Evolutionary conservation across 2,797 vertebrate genomes (phyloP).

Genomic region (Pagetopsis macropterus): DNA sequence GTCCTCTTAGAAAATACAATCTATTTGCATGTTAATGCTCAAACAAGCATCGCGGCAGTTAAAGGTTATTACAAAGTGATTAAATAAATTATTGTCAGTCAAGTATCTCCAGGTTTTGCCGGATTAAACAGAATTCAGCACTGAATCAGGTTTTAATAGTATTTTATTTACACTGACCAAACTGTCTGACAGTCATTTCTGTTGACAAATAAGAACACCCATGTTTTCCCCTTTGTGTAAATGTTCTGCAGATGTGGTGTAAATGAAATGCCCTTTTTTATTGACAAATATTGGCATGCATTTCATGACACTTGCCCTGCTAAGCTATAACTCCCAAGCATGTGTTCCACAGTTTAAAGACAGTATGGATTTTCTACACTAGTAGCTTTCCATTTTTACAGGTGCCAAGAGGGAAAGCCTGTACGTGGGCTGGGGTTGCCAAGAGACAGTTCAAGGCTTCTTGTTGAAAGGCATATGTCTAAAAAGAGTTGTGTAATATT

Average conservation of each 20-base stretch:
- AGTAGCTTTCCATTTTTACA: slow-evolving; percentile 25
- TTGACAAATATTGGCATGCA: neutral
- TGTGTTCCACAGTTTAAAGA: slow-evolving; percentile 34
- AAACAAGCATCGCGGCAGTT: slow-evolving; percentile 23
- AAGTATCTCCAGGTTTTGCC: slow-evolving; percentile 43
- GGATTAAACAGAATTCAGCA: slow-evolving; percentile 44
- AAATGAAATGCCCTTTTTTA: slow-evolving; percentile 9
- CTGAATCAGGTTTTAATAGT: slow-evolving; percentile 2
- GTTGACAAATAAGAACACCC: neutral
- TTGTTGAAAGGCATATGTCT: slow-evolving; percentile 7
- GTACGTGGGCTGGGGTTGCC: slow-evolving; percentile 42
- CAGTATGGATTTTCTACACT: slow-evolving; percentile 41
- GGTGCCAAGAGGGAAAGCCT: slow-evolving; percentile 24
- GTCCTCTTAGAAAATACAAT: slow-evolving; percentile 35
- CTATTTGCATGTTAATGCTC: slow-evolving; percentile 21
- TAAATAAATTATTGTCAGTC: slow-evolving; percentile 30
- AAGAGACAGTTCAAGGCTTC: slow-evolving; percentile 20
- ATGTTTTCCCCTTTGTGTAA: neutral
- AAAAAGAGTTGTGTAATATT: neutral
- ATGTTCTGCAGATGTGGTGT: neutral
- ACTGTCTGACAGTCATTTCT: neutral
- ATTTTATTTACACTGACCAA: slow-evolving; percentile 11
- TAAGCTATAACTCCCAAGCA: neutral
- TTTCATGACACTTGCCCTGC: slow-evolving; percentile 29
- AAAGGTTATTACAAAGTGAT: slow-evolving; percentile 49